Evolutionary conservation across 2,797 vertebrate genomes (phyloP).

Genomic region (Pseudomugil gertrudae): DNA sequence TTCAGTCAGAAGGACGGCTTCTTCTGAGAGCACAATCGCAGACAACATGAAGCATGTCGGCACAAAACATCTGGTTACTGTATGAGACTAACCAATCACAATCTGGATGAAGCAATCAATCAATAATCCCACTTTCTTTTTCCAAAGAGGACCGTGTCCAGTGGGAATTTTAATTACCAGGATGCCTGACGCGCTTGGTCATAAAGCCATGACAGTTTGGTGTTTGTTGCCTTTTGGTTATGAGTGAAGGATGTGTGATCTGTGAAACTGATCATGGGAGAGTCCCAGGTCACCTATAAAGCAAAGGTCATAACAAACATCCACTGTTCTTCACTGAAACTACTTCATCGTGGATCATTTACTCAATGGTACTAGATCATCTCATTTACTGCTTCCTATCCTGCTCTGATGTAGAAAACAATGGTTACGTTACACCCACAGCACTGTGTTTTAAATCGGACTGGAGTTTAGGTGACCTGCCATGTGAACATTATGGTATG

Average conservation of each 20-base stretch:
- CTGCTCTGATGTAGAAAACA: slow-evolving; percentile 24
- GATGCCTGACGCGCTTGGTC: slow-evolving; percentile 63
- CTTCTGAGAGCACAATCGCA: slow-evolving; percentile 74
- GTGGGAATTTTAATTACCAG: slow-evolving; percentile 27
- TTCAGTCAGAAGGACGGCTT: slow-evolving; percentile 41
- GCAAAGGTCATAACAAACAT: slow-evolving; percentile 18
- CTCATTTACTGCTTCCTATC: slow-evolving; percentile 25
- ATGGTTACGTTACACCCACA: slow-evolving; percentile 18
- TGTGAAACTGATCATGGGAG: slow-evolving; percentile 32
- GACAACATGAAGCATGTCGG: slow-evolving; percentile 72
- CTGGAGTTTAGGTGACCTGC: slow-evolving; percentile 59
- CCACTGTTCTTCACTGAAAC: slow-evolving; percentile 22
- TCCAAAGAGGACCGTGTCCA: slow-evolving; percentile 40
- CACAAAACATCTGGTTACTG: slow-evolving; percentile 48
- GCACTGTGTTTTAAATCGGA: slow-evolving; percentile 12
- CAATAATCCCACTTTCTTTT: slow-evolving; percentile 47
- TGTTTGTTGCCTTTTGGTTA: slow-evolving; percentile 30
- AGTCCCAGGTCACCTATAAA: slow-evolving; percentile 54
- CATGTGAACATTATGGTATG: slow-evolving; percentile 62
- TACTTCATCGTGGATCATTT: slow-evolving; percentile 1
- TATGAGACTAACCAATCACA: slow-evolving; percentile 76
- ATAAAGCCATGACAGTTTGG: slow-evolving; percentile 59
- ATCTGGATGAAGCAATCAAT: slow-evolving; percentile 86
- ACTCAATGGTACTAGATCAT: slow-evolving; percentile 9
- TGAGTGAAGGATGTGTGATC: slow-evolving; percentile 39